Base-by-base conservation (phyloP, 37 sponge, comb jelly and placozoan genomes). In the Lycopodina hypogea region DNA sequence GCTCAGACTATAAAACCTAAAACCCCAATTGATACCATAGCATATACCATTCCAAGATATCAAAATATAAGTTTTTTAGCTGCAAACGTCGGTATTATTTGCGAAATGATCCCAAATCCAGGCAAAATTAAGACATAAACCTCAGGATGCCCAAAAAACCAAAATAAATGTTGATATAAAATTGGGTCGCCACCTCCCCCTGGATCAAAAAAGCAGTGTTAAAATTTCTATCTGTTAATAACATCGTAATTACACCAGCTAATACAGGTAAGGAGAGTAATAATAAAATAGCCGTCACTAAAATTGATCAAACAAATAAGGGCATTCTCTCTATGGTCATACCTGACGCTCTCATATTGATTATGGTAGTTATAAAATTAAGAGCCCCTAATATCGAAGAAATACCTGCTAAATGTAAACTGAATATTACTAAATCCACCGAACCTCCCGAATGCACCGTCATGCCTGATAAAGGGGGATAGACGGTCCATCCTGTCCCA, bases 1-100 rank as follows among this genome's bases (percentile, higher is more conserved):
- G 94, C 94, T 60, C 90, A 93, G 32, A 93, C 94, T 51, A 93
- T 89, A 89, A 93, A 93, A 32, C 94, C 94, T 62, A 93, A 93
- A 53, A 93, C 42, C 34, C 90, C 94, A 71, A 93, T 93, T 22
- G 94, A 89, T n/a, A 86, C 81, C 87, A 93, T 89, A 29, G 94
- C 90, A 82, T 89, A 89, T 45, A 93, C 90, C 90, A 93, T 93
- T 11, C 94, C 94, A n/a, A 89, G 57, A 77, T 89, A 89, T 23
- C 94, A 90, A 86, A 93, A 93, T 60, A 89, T 83, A 83, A 86
- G 87, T 75, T 89, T 86, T 86, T 93, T 93, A 63, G 75, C 89
- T 14, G 84, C 71, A 79, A 86, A 89, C 52, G 71, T 75, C 1
- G 90, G 87, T 6, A 93, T 79, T 51, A 93, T 86, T 74, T 93